phyloP scores from a whole-genome alignment of 1,140 invertebrate genomes.

The Vollenhovia emeryi region DNA sequence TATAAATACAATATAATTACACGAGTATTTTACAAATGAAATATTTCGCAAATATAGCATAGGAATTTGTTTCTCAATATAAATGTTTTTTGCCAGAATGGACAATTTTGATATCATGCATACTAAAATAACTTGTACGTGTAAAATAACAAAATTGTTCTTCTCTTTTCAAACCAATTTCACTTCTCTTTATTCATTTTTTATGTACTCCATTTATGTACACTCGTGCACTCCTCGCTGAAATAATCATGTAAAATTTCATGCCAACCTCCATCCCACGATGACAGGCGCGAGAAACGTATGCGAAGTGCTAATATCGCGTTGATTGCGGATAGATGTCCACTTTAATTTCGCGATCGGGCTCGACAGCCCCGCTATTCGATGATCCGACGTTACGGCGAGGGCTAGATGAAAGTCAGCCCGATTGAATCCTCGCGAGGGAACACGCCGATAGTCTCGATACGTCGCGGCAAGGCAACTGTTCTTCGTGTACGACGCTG shows the following conservation, averaged over 20 bases:
- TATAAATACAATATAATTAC: background rate
- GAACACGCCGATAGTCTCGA: slow-evolving; percentile 42
- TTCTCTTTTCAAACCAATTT: background rate
- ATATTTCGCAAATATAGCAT: background rate
- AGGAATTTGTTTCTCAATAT: background rate
- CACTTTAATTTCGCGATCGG: slow-evolving; percentile 31
- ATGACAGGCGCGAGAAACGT: background rate
- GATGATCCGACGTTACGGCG: background rate
- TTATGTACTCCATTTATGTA: background rate
- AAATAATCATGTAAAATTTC: slow-evolving; percentile 7
- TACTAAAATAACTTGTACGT: background rate
- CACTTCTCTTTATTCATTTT: background rate
- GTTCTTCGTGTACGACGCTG: slow-evolving; percentile 55
- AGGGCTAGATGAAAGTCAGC: slow-evolving; percentile 59
- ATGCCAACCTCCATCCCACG: background rate
- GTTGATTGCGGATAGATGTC: slow-evolving; percentile 18
- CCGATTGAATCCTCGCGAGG: slow-evolving; percentile 64
- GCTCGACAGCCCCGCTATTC: slow-evolving; percentile 10
- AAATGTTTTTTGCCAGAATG: background rate
- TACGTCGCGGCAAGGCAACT: slow-evolving; percentile 31
- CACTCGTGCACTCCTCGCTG: background rate
- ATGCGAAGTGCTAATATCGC: background rate
- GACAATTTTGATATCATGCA: background rate
- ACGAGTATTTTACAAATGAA: background rate
- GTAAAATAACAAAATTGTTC: background rate